Evolutionary conservation across 2,113 vertebrate species (phyloP), one percentile per base, ranked within the genome.

Genomic region (Cinclus cinclus): DNA sequence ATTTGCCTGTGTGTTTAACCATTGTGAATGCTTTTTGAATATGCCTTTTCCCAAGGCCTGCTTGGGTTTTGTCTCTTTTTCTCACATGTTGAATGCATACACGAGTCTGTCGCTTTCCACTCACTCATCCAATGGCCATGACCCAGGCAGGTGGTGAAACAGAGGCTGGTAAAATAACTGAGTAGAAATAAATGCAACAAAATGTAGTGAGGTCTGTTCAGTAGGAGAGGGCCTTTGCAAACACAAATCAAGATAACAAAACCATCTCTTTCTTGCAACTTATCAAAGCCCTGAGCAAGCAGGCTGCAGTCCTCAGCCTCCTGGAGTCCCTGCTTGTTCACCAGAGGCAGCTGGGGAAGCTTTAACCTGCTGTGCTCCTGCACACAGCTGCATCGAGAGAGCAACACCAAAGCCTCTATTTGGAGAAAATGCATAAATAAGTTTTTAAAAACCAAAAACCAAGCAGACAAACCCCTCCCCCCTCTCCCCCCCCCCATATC

Each of bases 351-450:
- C 42, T 15, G 65, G 52, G 10, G 25, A 20, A 22, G 3, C 33
- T 55, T 91, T 42, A 75, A 70, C 42, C 58, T 83, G 25, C 52
- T 79, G 30, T 71, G 30, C 37, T 90, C n/a, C 88, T 79, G 35
- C n/a, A 21, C 1, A 2, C 37, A 11, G 33, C 31, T 6, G 7
- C 37, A 27, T 0, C 0, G 1, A 42, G 33, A 37, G 6, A 56
- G 13, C 33, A 76, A 30, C 13, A 11, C 11, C 20, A 35, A 70
- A 42, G 21, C 27, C 55, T 21, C 41, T 21, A 15, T 30, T 24
- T 37, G 39, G 16, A 11, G 8, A 4, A 15, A 76, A 31, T 7
- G 27, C 3, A 18, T 7, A 20, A 21, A 30, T 53, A 33, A 15
- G 21, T 11, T 28, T 28, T 17, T 28, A 52, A 52, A 10, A 28